Conservation (phyloP, 2,113 vertebrate genomes). For the Rhodinocichla rosea region DNA sequence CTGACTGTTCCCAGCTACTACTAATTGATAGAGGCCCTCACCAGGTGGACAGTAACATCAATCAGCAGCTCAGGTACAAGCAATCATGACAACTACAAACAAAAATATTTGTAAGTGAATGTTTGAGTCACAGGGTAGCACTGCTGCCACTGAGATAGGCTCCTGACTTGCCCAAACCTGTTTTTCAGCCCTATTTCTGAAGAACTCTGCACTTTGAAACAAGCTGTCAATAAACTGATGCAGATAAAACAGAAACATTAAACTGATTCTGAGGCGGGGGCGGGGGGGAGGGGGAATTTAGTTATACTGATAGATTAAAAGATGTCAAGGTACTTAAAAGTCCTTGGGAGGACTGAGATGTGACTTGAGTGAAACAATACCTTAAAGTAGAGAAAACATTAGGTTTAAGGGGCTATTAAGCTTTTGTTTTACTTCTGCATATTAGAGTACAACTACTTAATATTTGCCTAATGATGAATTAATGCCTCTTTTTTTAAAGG, state of each 20-base stretch:
- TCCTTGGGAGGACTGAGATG: background rate
- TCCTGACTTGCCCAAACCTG: background rate
- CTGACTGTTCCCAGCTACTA: background rate
- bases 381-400: background rate
- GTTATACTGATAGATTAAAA: background rate
- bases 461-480: background rate
- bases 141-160: background rate
- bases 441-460: background rate
- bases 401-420: background rate
- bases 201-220: background rate
- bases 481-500: background rate
- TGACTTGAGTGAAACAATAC: background rate
- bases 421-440: background rate
- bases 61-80: background rate
- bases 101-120: background rate
- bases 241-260: background rate
- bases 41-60: background rate
- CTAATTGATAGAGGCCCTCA: background rate
- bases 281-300: background rate
- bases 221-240: background rate
- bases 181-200: background rate
- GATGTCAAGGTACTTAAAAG: background rate
- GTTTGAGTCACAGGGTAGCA: background rate
- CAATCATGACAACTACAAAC: background rate
- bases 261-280: background rate